Percentiles rank a stretch among this genome's conserved stretches.
Evolutionary conservation across 2,888 invertebrate genomes (phyloP).

Genomic region (Cheilosia scutellata): DNA sequence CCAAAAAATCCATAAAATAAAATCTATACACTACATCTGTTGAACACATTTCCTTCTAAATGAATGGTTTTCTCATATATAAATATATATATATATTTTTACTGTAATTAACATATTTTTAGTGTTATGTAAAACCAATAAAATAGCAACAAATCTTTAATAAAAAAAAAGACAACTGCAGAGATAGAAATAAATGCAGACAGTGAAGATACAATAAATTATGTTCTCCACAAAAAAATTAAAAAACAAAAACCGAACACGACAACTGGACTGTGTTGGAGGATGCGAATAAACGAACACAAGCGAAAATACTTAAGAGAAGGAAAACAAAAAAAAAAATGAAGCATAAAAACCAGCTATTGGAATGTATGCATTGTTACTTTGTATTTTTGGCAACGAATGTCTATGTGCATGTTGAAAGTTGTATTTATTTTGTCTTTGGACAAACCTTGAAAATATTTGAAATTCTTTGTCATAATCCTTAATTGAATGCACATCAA

Average conservation of each 20-base stretch:
- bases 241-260: background rate
- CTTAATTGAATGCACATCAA: conserved; percentile 41
- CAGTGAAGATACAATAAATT: conserved; percentile 36
- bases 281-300: conserved; percentile 19
- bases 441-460: conserved; percentile 51
- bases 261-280: conserved; percentile 17
- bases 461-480: conserved; percentile 57
- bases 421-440: conserved; percentile 1
- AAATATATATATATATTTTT: background rate
- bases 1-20: conserved; percentile 37
- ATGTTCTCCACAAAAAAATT: conserved; percentile 13
- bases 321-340: background rate
- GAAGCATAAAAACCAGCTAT: conserved; percentile 23
- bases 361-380: conserved; percentile 40
- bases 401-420: conserved; percentile 13
- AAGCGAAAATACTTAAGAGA: background rate
- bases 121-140: conserved; percentile 52
- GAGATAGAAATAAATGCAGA: conserved; percentile 32
- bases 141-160: conserved; percentile 39
- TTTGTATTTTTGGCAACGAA: conserved; percentile 33
- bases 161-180: conserved; percentile 4
- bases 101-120: conserved; percentile 52
- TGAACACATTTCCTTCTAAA: conserved; percentile 12
- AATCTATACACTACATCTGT: conserved; percentile 10
- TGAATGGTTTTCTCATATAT: too few relatives aligned